Evolutionary conservation across 1,140 invertebrate species (phyloP).

Genomic region (Hyles euphorbiae): DNA sequence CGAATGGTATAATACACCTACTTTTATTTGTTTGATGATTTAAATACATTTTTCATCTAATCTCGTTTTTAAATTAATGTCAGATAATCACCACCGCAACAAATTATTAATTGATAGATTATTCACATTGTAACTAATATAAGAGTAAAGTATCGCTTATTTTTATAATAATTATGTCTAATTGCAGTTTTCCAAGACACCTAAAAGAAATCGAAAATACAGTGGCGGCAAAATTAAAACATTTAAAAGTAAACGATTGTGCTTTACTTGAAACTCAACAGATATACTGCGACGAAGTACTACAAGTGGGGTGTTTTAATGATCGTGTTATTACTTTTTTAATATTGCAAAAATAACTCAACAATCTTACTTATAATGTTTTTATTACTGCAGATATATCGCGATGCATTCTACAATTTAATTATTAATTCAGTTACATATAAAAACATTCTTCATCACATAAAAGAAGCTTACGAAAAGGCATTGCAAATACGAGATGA

Average conservation of each 20-base stretch:
- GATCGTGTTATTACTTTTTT: no score
- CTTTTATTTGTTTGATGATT: no score
- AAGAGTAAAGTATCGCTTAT: no score
- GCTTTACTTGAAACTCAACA: slow-evolving; percentile 51
- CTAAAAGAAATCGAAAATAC: slow-evolving; percentile 48
- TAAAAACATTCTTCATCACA: slow-evolving; percentile 47
- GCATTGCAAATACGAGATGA: slow-evolving; percentile 52
- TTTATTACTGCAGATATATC: slow-evolving; percentile 50
- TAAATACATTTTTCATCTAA: no score
- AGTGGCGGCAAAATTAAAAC: slow-evolving; percentile 40
- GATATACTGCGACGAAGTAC: slow-evolving; percentile 44
- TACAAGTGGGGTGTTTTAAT: slow-evolving; percentile 35
- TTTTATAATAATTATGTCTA: no score
- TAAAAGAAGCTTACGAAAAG: slow-evolving; percentile 62
- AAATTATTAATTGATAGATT: slow-evolving; percentile 13
- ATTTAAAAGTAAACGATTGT: slow-evolving; percentile 39
- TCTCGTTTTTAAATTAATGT: no score
- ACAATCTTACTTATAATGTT: background rate
- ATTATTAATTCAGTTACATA: slow-evolving; percentile 49
- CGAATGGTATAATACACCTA: no score
- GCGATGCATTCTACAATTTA: slow-evolving; percentile 48
- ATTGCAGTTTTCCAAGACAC: slow-evolving; percentile 40
- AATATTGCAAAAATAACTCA: no score
- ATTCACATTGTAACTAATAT: background rate
- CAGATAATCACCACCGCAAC: slow-evolving; percentile 25